These are phyloP conservation scores for Thalassoma bifasciatum DNA, from an alignment of 2,113 vertebrate genomes.

Conservation along the genomic window DNA sequence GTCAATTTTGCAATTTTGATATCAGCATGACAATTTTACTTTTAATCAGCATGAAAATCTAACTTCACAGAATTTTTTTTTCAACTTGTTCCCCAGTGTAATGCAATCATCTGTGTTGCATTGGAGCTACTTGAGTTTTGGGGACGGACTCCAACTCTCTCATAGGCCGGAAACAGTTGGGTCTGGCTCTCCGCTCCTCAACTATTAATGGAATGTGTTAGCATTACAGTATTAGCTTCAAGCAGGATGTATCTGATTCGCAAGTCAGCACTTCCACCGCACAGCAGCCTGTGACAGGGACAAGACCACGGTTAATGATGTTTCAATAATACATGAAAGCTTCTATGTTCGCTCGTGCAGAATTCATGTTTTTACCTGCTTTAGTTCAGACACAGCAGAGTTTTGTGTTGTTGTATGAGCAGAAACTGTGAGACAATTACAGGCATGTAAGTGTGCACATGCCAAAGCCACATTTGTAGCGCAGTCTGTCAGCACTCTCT, in stretches of 20 bases:
- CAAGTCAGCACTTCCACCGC: neutral
- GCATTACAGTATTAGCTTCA: neutral
- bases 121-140: too few species aligned
- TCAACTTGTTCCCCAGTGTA: too few species aligned
- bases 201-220: constrained; percentile 9
- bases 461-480: neutral
- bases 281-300: neutral
- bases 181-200: neutral
- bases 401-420: neutral
- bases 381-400: neutral
- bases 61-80: too few species aligned
- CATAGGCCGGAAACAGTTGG: neutral
- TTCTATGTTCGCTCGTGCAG: neutral
- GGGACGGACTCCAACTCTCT: too few species aligned
- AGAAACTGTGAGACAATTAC: constrained; percentile 1
- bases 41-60: too few species aligned
- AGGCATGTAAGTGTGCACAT: neutral
- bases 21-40: too few species aligned
- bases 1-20: too few species aligned
- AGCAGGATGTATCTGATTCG: neutral
- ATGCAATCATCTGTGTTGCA: too few species aligned
- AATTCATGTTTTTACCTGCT: neutral
- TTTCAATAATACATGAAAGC: constrained; percentile 2
- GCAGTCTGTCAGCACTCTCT: constrained; percentile 10
- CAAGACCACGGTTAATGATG: neutral